Evolutionary conservation across 2,797 vertebrate genomes (phyloP).

Genomic region (Channallabes apus): DNA sequence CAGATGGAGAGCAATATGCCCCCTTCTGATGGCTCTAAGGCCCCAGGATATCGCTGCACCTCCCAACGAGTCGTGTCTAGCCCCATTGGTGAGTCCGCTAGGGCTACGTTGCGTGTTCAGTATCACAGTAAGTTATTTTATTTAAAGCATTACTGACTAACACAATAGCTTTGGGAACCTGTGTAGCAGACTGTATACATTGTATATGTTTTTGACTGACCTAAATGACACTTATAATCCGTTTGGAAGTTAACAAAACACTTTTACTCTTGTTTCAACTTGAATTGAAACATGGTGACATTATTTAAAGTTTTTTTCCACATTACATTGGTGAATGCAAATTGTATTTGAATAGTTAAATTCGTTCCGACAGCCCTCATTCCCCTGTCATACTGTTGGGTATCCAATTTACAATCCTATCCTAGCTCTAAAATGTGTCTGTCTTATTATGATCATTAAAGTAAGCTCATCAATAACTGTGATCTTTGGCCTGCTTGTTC

Average conservation of each 20-base stretch:
- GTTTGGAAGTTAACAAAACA: background rate
- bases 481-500: background rate
- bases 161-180: background rate
- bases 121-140: background rate
- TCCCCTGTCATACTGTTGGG: background rate
- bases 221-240: background rate
- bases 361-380: background rate
- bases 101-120: background rate
- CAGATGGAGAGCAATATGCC: conserved; percentile 89
- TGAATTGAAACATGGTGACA: background rate
- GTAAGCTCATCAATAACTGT: background rate
- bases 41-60: conserved; percentile 91
- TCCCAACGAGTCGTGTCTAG: conserved; percentile 91
- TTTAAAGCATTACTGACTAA: background rate
- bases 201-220: background rate
- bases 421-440: background rate
- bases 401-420: background rate
- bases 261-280: background rate
- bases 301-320: background rate
- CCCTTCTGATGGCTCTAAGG: conserved; percentile 90
- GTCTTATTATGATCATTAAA: background rate
- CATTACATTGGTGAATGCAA: background rate
- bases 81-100: conserved; percentile 84
- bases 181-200: background rate
- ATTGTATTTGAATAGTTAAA: background rate